These are phyloP conservation scores for Galago senegalensis DNA, from an alignment of 2,797 vertebrate genomes.

Conservation along the genomic window DNA sequence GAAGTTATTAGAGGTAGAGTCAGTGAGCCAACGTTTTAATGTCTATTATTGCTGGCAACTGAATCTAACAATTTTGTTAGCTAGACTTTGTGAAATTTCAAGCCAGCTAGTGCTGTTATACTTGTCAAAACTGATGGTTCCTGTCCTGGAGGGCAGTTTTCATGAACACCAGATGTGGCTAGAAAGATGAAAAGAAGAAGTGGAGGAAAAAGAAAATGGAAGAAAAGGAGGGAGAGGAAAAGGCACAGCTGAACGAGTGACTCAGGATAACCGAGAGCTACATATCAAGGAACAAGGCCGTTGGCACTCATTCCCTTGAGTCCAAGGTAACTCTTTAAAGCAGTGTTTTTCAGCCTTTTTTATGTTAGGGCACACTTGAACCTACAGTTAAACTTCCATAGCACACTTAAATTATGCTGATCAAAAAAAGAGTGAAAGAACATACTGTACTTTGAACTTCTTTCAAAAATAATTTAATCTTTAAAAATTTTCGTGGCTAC, in stretches of 20 bases:
- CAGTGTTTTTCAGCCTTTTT: too few relatives aligned
- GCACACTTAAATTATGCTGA: too few relatives aligned
- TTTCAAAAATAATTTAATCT: too few relatives aligned
- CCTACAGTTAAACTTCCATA: too few relatives aligned
- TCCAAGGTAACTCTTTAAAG: not conserved
- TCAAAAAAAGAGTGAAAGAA: too few relatives aligned
- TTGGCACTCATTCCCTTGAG: not conserved
- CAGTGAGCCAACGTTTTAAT: not conserved
- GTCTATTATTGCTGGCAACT: not conserved
- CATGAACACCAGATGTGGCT: not conserved
- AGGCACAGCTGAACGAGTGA: not conserved
- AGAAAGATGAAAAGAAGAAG: not conserved
- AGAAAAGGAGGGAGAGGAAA: not conserved
- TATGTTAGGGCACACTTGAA: too few relatives aligned
- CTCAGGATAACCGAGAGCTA: not conserved
- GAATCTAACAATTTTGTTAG: not conserved
- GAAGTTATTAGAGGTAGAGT: not conserved
- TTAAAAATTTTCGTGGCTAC: too few relatives aligned
- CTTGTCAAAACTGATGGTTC: not conserved
- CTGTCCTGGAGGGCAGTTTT: not conserved
- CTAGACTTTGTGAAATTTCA: not conserved
- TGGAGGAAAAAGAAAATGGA: not conserved
- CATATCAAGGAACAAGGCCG: not conserved
- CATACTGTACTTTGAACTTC: too few relatives aligned
- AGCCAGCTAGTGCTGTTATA: not conserved